Conservation (phyloP, 2,888 invertebrate species). For the Toxonevra muliebris region DNA sequence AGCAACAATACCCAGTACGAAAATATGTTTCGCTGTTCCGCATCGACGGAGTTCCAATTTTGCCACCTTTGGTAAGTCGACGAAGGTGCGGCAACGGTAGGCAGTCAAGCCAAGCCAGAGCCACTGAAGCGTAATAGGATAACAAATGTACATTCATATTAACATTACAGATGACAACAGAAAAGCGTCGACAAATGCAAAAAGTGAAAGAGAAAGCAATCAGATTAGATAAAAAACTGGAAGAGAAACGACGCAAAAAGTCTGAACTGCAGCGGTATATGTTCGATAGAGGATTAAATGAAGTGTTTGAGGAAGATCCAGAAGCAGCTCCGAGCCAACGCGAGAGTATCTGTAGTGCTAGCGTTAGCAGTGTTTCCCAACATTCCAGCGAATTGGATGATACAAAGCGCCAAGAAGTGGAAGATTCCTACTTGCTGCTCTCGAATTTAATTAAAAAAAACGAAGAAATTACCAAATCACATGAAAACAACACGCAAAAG, state of each 20-base stretch:
- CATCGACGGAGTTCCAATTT: constrained; percentile 61
- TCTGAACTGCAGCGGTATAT: neutral
- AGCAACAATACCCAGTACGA: neutral
- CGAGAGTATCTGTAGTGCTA: constrained; percentile 15
- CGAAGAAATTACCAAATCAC: constrained; percentile 9
- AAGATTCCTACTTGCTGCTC: constrained; percentile 37
- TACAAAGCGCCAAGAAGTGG: constrained; percentile 6
- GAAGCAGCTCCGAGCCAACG: constrained; percentile 2
- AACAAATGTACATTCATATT: neutral
- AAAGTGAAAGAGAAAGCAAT: constrained; percentile 51
- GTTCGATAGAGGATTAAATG: constrained; percentile 1
- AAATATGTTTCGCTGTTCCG: constrained; percentile 53
- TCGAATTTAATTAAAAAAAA: constrained; percentile 35
- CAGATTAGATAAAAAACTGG: constrained; percentile 47
- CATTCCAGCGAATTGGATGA: constrained; percentile 19
- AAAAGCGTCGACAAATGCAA: constrained; percentile 53
- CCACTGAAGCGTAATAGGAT: constrained; percentile 35
- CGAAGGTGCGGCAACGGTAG: neutral
- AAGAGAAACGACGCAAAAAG: constrained; percentile 28
- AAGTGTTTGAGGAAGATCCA: neutral
- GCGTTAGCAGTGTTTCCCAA: constrained; percentile 21
- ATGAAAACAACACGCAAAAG: neutral
- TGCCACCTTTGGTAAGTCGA: constrained; percentile 60
- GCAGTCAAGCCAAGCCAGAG: neutral
- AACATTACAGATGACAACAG: constrained; percentile 56